Base-by-base conservation (phyloP, 2,797 vertebrate species). In the Sebastes flavidus region DNA sequence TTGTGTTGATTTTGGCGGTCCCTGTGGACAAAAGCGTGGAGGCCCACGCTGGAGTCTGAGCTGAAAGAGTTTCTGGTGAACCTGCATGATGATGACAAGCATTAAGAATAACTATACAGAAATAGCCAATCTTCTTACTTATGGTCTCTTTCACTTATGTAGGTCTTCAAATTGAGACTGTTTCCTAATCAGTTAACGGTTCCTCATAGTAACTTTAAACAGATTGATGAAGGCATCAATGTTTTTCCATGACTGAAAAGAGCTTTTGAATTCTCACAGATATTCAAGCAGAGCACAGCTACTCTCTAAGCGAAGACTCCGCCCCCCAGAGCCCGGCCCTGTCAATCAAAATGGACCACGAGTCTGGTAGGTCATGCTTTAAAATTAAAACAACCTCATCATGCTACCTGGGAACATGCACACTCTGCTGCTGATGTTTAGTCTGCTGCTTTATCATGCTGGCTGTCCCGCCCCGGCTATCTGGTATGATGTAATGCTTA, bases 231-330 rank as follows among this genome's bases (percentile, higher is more conserved):
- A 24, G 56, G 9, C 49, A 46, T 46, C 25, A 1, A 16, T 85
- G 55, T 83, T 75, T 83, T 77, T 76, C 67, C 62, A 34, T 67
- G 60, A 80, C 72, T 91, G 66, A 89, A 84, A 65, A 62, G 24
- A 36, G 25, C 72, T 77, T 83, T 85, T 80, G 62, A 86, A 87
- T 87, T 87, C 66, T 81, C 65, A 95, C 97, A 66, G 97, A 97
- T 95, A 98, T 99, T 90, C 98, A 99, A 93, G 98, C 96, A 6
- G 98, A 99, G 89, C 98, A 99, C 95, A 99, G 98, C 95, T 99
- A 99, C 93, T 99, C 98, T 36, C 94, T 99, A 85, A 99, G 97
- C 2, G 98, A 97, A 76, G 98, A 99, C 88, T 99, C 98, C 0
- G 98, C 98, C 38, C 98, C 98, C 52, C 98, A 99, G 95, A 99